These are phyloP conservation scores for Amphimallon solstitiale DNA, from an alignment of 2,888 invertebrate genomes.

Conservation along the genomic window DNA sequence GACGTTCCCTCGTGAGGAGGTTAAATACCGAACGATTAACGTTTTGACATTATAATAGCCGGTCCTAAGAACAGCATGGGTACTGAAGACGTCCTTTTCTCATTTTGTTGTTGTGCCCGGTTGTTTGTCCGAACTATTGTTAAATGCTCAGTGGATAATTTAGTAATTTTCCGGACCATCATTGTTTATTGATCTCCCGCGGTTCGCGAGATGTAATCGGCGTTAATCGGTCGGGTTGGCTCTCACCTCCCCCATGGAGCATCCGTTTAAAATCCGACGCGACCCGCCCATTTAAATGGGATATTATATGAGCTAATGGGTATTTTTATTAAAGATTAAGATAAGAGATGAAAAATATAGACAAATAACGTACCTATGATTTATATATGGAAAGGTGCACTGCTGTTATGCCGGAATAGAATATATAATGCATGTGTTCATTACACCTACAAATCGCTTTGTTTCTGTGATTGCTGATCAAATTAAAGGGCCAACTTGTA, in stretches of 20 bases:
- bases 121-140: slow-evolving; percentile 51
- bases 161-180: slow-evolving; percentile 60
- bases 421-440: slow-evolving; percentile 7
- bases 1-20: slow-evolving; percentile 32
- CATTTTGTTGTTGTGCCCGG: slow-evolving; percentile 47
- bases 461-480: background rate
- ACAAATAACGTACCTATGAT: slow-evolving; percentile 31
- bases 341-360: slow-evolving; percentile 45
- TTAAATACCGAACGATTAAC: slow-evolving; percentile 47
- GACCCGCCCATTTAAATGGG: slow-evolving; percentile 53
- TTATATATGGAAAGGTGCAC: slow-evolving; percentile 12
- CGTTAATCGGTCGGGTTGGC: slow-evolving; percentile 59
- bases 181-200: slow-evolving; percentile 61
- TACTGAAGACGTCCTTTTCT: slow-evolving; percentile 46
- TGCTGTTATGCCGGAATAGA: background rate
- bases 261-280: slow-evolving; percentile 48
- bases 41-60: slow-evolving; percentile 54
- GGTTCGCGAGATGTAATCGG: slow-evolving; percentile 59
- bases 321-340: slow-evolving; percentile 54
- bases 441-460: slow-evolving; percentile 9
- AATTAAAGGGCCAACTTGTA: too few species aligned
- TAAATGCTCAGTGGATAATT: slow-evolving; percentile 55
- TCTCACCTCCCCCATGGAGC: slow-evolving; percentile 58
- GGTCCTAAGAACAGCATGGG: slow-evolving; percentile 46
- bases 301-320: slow-evolving; percentile 54